Evolutionary conservation across 2,888 invertebrate genomes (phyloP).

Genomic region (Heliconius ethilla): DNA sequence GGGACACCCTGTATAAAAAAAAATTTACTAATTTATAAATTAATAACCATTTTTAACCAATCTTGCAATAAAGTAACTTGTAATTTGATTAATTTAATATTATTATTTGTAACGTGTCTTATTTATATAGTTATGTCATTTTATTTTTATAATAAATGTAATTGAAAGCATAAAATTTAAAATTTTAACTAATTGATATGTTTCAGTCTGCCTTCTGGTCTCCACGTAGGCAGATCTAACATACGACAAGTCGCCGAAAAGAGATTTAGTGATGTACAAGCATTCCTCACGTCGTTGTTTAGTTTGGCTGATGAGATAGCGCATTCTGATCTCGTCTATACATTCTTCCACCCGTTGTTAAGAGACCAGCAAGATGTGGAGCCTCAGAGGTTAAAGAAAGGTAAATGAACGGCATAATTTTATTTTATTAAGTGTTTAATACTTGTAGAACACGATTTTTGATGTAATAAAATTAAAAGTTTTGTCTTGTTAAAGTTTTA

Average conservation of each 20-base stretch:
- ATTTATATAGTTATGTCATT: not conserved
- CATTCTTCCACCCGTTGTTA: constrained; percentile 98
- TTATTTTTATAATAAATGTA: not conserved
- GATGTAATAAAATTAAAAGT: no score
- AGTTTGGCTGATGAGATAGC: constrained; percentile 95
- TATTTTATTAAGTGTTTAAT: not conserved
- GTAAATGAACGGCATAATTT: constrained; percentile 64
- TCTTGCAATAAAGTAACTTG: not conserved
- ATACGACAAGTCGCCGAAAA: constrained; percentile 97
- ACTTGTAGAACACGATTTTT: no score
- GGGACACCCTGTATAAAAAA: no score
- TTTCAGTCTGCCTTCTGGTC: constrained; percentile 79
- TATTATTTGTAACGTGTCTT: not conserved
- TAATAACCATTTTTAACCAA: no score
- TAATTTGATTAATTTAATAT: not conserved
- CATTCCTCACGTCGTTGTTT: constrained; percentile 93
- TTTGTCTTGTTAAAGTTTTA: no score
- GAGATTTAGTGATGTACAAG: constrained; percentile 93
- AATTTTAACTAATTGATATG: not conserved
- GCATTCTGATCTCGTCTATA: constrained; percentile 97
- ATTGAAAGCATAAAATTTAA: not conserved
- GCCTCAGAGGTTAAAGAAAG: constrained; percentile 89
- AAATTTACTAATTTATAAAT: no score
- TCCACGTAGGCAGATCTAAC: constrained; percentile 95
- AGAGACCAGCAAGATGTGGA: constrained; percentile 96